Base-by-base conservation (phyloP, 1,140 invertebrate species). In the Bombus sibiricus region DNA sequence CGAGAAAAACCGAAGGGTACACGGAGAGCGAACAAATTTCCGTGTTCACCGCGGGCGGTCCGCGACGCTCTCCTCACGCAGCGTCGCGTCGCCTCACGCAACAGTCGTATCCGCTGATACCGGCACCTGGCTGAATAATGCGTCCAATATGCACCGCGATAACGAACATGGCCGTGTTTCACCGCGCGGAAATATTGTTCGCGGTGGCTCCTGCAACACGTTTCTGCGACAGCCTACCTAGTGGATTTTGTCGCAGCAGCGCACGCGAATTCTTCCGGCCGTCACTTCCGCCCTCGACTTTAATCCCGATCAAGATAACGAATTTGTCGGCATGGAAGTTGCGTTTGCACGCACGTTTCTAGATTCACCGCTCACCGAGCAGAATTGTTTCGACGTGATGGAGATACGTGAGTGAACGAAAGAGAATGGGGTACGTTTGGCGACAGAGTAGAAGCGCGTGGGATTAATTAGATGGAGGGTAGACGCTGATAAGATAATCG, bases 81-180 rank as follows among this genome's bases (percentile, higher is more conserved):
- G 74, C n/a, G 43, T 69, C 68, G 74, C n/a, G 43, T 69, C 68
- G 62, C 76, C 57, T 39, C 74, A 71, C 64, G 81, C 81, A 68
- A 83, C 32, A 62, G 25, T 53, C 83, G 77, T 80, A 57, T 53
- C 69, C 53, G 37, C 77, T 79, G 77, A 80, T 79, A 80, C 47
- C 76, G 32, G 39, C 18, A 3, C 34, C 32, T 39, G 41, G 41
- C 41, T 85, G 83, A 85, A 85, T 85, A 85, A 85, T 85, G 78
- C 83, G 66, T 84, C 76, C 78, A 84, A 84, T 84, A 84, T 84
- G 73, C 75, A 68, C 47, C 53, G 76, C 83, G 83, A 84, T 84
- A 84, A 84, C 64, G 66, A 79, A 79, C 76, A 41, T n/a, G 39
- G 75, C n/a, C 47, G 59, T 83, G 72, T 83, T 83, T 76, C 81